phyloP scores from a whole-genome alignment of 2,888 invertebrate species.

The Erpobdella octoculata region DNA sequence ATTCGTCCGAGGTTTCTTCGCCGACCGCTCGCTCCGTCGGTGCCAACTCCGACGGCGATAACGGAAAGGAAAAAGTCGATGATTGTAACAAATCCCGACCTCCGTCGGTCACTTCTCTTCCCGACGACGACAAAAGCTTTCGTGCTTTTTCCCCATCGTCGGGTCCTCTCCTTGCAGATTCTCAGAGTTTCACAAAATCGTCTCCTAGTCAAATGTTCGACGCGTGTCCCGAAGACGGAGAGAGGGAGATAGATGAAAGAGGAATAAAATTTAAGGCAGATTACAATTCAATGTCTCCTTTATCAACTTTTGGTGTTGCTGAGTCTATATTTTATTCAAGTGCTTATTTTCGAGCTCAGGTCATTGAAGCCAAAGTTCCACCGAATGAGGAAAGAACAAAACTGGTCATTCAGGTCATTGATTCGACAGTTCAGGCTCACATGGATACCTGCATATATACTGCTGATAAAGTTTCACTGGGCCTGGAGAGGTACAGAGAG shows the following conservation, averaged over 20 bases:
- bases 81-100: not conserved
- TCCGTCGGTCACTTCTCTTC: not conserved
- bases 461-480: constrained; percentile 26
- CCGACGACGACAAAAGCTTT: not conserved
- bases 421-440: constrained; percentile 25
- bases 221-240: not conserved
- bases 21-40: not conserved
- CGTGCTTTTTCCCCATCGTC: not conserved
- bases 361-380: constrained; percentile 20
- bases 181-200: not conserved
- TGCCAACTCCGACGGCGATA: not conserved
- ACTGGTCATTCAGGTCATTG: constrained; percentile 24
- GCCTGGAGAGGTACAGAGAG: constrained; percentile 21
- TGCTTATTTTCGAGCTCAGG: constrained; percentile 16
- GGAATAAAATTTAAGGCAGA: not conserved
- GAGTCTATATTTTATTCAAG: constrained; percentile 22
- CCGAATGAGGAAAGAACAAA: constrained; percentile 22
- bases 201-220: not conserved
- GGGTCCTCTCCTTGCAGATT: not conserved
- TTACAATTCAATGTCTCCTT: not conserved
- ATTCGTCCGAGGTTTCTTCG: not conserved
- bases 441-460: constrained; percentile 29
- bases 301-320: not conserved
- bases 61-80: not conserved
- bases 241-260: not conserved